phyloP scores from a whole-genome alignment of 1,140 invertebrate genomes.

The Pseudomyrmex sp. region DNA sequence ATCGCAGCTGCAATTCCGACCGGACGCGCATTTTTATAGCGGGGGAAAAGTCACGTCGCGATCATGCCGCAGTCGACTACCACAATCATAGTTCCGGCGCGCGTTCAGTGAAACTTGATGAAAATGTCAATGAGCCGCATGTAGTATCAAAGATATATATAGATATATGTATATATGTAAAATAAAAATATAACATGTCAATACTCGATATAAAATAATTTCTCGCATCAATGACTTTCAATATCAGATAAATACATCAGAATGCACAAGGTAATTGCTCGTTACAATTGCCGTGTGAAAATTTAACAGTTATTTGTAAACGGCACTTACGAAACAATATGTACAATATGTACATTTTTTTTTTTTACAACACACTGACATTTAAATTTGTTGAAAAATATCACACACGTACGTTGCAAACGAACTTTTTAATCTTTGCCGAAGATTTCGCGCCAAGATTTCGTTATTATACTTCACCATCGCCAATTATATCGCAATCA shows the following conservation, averaged over 20 bases:
- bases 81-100: slow-evolving; percentile 61
- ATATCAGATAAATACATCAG: not conserved
- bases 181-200: not conserved
- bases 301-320: not conserved
- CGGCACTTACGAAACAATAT: not conserved
- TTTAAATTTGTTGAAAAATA: not conserved
- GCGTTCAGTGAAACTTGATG: slow-evolving; percentile 62
- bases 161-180: not conserved
- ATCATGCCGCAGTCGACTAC: slow-evolving; percentile 62
- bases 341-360: too few species aligned
- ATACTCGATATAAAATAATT: not conserved
- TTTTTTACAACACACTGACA: not conserved
- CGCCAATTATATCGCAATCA: slow-evolving; percentile 13
- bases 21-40: slow-evolving; percentile 73
- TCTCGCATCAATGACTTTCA: not conserved
- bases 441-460: not conserved
- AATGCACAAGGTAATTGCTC: not conserved
- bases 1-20: slow-evolving; percentile 62
- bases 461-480: not conserved
- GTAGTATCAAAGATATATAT: not conserved
- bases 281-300: not conserved
- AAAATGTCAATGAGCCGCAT: slow-evolving; percentile 70
- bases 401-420: not conserved
- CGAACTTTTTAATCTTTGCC: not conserved
- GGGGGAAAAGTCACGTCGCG: slow-evolving; percentile 72